Conservation (phyloP, 2,888 invertebrate species). For the Choreutis nemorana region DNA sequence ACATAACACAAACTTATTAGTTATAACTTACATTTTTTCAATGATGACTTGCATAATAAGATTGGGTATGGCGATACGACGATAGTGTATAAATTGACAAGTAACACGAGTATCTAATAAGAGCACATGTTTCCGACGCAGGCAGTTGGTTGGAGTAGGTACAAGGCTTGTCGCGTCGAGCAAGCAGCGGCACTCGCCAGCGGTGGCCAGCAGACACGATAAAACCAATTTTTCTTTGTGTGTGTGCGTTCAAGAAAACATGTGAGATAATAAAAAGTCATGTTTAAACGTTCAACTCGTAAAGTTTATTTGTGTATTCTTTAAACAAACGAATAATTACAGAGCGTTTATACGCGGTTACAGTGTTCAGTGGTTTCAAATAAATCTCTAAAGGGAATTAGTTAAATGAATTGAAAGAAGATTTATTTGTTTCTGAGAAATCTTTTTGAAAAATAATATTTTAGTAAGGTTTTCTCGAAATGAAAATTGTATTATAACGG, state of each 20-base stretch:
- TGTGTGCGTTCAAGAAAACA: conserved; percentile 43
- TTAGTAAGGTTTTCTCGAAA: too few relatives aligned
- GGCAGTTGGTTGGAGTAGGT: too few relatives aligned
- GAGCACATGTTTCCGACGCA: too few relatives aligned
- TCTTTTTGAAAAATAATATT: too few relatives aligned
- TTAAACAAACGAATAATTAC: conserved; percentile 60
- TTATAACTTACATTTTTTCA: too few relatives aligned
- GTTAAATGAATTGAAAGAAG: conserved; percentile 7
- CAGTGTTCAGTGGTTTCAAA: conserved; percentile 29
- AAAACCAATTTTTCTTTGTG: conserved; percentile 27
- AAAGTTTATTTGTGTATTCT: conserved; percentile 62
- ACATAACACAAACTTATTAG: too few relatives aligned
- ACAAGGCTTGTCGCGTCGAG: too few relatives aligned
- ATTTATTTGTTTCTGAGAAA: conserved; percentile 4
- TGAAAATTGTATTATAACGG: too few relatives aligned
- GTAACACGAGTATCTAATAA: too few relatives aligned
- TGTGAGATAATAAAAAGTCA: conserved; percentile 59
- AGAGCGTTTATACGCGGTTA: conserved; percentile 40
- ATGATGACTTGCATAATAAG: too few relatives aligned
- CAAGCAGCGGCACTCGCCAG: conserved; percentile 9
- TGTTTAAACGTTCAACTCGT: conserved; percentile 51
- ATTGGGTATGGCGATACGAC: conserved; percentile 1
- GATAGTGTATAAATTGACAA: too few relatives aligned
- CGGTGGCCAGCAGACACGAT: conserved; percentile 30
- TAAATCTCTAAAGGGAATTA: conserved; percentile 36